Base-by-base conservation (phyloP, 1,140 invertebrate genomes). In the Metaphire vulgaris region DNA sequence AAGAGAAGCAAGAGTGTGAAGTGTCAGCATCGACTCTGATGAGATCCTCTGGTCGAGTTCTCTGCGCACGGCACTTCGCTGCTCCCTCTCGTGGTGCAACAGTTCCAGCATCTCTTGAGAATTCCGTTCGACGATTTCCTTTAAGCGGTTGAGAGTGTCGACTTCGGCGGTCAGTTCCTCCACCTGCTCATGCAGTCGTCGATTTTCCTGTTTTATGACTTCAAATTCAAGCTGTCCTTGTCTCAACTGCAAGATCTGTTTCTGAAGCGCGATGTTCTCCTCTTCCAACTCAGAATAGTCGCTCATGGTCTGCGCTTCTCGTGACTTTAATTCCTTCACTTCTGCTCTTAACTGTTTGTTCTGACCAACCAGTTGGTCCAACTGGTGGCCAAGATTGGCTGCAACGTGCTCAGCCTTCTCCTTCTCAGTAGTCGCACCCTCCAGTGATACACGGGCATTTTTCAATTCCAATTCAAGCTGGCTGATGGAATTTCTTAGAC, bases 251-350 rank as follows among this genome's bases (percentile, higher is more conserved):
- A 85, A 80, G 12, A 99, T 94, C 87, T 98, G 95, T 83, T 99
- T 99, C 85, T 99, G 97, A 76, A 99, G 88, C 65, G 90, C 91
- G 79, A 99, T 97, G 87, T 99, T 99, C 87, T 99, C 97, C 85
- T 99, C 97, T 86, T 99, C 98, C 16, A 99, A 86, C 86, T 99
- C 97, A 0, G 92, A 92, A 83, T 97, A 97, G 84, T 99, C 97
- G 74, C 91, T 90, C 1, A 97, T 88, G 78, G 98, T 90, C 75
- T 94, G 85, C 29, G 94, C 92, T 87, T 99, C 97, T 26, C 96
- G 88, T 79, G 92, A 91, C 84, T 96, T 93, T 30, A 94, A 90
- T 85, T 99, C 96, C 78, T 93, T 90, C n/a, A 78, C 26, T 26
- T 95, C 92, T 80, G 94, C 92, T 1, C 91, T 90, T 73, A 96